phyloP scores from a whole-genome alignment of 2,888 invertebrate species.

The Nymphalis urticae region DNA sequence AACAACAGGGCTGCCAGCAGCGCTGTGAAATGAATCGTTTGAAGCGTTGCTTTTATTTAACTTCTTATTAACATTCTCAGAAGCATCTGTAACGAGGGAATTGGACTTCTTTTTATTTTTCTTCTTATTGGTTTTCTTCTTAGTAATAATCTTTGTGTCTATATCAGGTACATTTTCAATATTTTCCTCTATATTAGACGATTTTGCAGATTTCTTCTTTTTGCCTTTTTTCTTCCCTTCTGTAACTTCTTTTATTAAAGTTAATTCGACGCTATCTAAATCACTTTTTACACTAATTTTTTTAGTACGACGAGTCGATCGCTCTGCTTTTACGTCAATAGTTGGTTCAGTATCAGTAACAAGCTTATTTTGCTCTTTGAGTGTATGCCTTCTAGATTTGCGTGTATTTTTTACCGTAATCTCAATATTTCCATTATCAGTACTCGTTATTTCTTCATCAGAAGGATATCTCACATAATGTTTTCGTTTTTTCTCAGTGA shows the following conservation, averaged over 20 bases:
- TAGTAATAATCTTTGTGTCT: conserved; percentile 38
- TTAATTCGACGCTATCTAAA: conserved; percentile 38
- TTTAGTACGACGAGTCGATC: conserved; percentile 54
- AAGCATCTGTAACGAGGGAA: conserved; percentile 44
- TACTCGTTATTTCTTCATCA: conserved; percentile 50
- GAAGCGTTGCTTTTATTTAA: conserved; percentile 53
- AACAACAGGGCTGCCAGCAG: conserved; percentile 61
- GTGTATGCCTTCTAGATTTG: conserved; percentile 48
- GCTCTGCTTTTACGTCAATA: conserved; percentile 38
- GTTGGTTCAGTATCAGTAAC: conserved; percentile 36
- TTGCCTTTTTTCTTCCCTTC: conserved; percentile 34
- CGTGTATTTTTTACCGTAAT: conserved; percentile 41
- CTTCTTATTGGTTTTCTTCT: conserved; percentile 52
- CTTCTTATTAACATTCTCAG: conserved; percentile 30
- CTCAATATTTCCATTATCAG: conserved; percentile 28
- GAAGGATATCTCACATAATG: conserved; percentile 66
- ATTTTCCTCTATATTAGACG: conserved; percentile 39
- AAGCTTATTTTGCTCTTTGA: conserved; percentile 47
- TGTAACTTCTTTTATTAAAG: conserved; percentile 20
- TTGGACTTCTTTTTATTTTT: conserved; percentile 52
- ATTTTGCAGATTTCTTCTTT: conserved; percentile 35
- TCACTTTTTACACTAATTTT: conserved; percentile 42
- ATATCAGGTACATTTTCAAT: conserved; percentile 48
- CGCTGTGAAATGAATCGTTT: conserved; percentile 67
- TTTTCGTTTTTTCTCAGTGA: conserved; percentile 51